Evolutionary conservation across 2,797 vertebrate genomes (phyloP).

Genomic region (Sebastes minor): DNA sequence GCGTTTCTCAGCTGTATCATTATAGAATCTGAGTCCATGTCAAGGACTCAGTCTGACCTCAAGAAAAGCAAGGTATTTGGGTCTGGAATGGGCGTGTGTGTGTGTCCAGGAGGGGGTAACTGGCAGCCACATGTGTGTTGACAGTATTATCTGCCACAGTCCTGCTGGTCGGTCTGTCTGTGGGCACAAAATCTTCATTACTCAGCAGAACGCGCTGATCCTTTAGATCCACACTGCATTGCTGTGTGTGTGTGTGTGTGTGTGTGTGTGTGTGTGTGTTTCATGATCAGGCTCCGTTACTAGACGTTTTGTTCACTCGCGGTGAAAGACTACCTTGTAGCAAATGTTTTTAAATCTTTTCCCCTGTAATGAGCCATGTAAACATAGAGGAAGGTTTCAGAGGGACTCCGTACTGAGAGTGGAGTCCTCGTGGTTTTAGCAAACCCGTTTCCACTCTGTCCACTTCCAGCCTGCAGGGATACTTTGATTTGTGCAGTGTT

Average conservation of each 20-base stretch:
- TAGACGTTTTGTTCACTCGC: background rate
- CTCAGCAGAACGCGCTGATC: conserved; percentile 68
- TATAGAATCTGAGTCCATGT: conserved; percentile 42
- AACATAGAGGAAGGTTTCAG: conserved; percentile 29
- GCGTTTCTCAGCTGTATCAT: conserved; percentile 46
- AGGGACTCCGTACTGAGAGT: conserved; percentile 1
- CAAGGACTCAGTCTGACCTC: conserved; percentile 47
- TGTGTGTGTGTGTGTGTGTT: no score
- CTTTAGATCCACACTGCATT: conserved; percentile 35
- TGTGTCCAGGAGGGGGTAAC: conserved; percentile 20
- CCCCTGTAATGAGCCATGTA: conserved; percentile 29
- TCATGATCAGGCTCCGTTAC: background rate
- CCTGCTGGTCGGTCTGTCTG: conserved; percentile 55
- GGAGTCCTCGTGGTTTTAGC: background rate
- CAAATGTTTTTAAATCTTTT: conserved; percentile 12
- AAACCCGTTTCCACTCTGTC: conserved; percentile 2
- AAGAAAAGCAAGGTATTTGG: conserved; percentile 57
- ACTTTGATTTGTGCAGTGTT: background rate
- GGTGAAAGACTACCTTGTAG: conserved; percentile 40
- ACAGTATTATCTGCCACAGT: conserved; percentile 52
- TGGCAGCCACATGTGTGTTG: conserved; percentile 51
- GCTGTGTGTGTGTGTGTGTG: background rate
- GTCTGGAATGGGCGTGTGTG: conserved; percentile 37
- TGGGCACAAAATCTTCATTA: conserved; percentile 59
- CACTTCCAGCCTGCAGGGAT: background rate